Evolutionary conservation across 2,888 invertebrate genomes (phyloP).

Genomic region (Spodoptera littoralis): DNA sequence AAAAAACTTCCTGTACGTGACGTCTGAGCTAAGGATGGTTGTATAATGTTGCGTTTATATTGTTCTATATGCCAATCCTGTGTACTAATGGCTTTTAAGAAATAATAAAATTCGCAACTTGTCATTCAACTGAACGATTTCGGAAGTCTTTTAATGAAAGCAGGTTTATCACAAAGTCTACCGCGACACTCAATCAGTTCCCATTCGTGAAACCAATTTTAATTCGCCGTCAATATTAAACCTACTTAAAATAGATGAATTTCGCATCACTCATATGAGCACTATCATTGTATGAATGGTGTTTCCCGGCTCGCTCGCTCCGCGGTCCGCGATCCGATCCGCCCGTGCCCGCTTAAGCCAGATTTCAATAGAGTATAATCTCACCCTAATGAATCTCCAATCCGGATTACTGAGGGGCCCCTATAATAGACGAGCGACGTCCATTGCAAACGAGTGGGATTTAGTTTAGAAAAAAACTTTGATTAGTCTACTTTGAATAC

Average conservation of each 20-base stretch:
- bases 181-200: background rate
- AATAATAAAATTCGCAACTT: too few relatives aligned
- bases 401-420: conserved; percentile 86
- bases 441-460: conserved; percentile 80
- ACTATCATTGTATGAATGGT: conserved; percentile 46
- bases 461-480: conserved; percentile 83
- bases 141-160: too few relatives aligned
- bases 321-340: conserved; percentile 65
- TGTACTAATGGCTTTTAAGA: too few relatives aligned
- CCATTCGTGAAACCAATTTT: conserved; percentile 11
- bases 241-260: conserved; percentile 44
- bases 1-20: conserved; percentile 46
- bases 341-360: conserved; percentile 80
- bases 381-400: conserved; percentile 89
- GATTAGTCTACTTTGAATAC: conserved; percentile 70
- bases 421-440: conserved; percentile 79
- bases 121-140: too few relatives aligned
- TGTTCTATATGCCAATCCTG: too few relatives aligned
- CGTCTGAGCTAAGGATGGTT: background rate
- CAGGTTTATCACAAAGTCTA: background rate
- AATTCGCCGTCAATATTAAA: conserved; percentile 34
- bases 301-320: conserved; percentile 25
- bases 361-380: conserved; percentile 89
- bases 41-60: background rate
- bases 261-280: conserved; percentile 40